Evolutionary conservation across 2,888 invertebrate genomes (phyloP).

Genomic region (Apodemia duryi): DNA sequence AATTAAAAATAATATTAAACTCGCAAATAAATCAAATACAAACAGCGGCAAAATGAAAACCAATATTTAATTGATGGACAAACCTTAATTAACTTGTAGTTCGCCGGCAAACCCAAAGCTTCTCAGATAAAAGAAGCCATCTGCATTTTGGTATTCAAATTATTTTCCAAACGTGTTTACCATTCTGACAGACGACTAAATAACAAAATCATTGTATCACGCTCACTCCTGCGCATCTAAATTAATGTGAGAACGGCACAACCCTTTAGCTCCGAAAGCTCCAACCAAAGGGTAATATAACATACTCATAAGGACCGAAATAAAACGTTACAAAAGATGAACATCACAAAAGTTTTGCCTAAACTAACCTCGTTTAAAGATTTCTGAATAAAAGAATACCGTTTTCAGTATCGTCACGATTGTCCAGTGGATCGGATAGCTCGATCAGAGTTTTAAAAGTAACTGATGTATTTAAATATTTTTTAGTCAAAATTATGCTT

Average conservation of each 20-base stretch:
- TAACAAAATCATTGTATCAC: slow-evolving; percentile 61
- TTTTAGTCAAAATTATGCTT: slow-evolving; percentile 34
- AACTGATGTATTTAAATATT: slow-evolving; percentile 48
- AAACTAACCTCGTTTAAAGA: slow-evolving; percentile 78
- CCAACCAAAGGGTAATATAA: slow-evolving; percentile 59
- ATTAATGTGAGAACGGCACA: slow-evolving; percentile 50
- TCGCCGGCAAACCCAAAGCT: slow-evolving; percentile 56
- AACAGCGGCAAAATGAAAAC: slow-evolving; percentile 66
- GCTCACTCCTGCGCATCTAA: slow-evolving; percentile 67
- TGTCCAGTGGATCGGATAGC: slow-evolving; percentile 73
- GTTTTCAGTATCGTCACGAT: slow-evolving; percentile 77
- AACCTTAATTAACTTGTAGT: slow-evolving; percentile 79
- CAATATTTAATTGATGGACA: slow-evolving; percentile 77
- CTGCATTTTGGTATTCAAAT: slow-evolving; percentile 79
- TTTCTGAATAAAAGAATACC: slow-evolving; percentile 77
- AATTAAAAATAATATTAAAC: slow-evolving; percentile 50
- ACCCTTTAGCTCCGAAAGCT: slow-evolving; percentile 52
- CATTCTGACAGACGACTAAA: slow-evolving; percentile 50
- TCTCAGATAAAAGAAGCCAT: slow-evolving; percentile 74
- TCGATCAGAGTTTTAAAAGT: slow-evolving; percentile 53
- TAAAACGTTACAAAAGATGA: slow-evolving; percentile 68
- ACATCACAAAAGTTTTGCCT: slow-evolving; percentile 76
- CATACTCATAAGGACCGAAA: slow-evolving; percentile 71
- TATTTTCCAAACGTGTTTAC: slow-evolving; percentile 75
- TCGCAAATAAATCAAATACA: slow-evolving; percentile 52